These are phyloP conservation scores for Acridotheres tristis DNA, from an alignment of 2,797 vertebrate species.

Conservation along the genomic window DNA sequence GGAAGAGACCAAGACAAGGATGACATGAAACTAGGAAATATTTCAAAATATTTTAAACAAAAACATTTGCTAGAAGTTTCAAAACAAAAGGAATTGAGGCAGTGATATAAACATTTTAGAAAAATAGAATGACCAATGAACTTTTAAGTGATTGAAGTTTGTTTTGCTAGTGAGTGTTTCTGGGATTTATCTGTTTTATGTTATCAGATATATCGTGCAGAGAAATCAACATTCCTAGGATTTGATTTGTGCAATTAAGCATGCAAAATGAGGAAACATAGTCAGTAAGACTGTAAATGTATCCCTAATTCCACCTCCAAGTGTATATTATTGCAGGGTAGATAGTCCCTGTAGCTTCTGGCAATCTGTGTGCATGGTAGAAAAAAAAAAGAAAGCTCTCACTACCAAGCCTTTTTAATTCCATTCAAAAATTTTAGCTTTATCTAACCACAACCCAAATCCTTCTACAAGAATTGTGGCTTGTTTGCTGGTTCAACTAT, in stretches of 20 bases:
- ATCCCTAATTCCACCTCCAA: background rate
- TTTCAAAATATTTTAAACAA: slow-evolving; percentile 44
- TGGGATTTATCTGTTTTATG: background rate
- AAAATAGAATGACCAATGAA: background rate
- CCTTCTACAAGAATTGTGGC: background rate
- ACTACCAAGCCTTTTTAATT: background rate
- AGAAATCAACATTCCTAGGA: background rate
- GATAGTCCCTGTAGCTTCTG: background rate
- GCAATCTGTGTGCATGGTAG: background rate
- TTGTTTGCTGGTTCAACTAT: background rate
- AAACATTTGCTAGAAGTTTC: background rate
- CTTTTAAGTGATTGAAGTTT: background rate
- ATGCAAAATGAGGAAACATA: background rate
- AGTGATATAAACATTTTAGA: background rate
- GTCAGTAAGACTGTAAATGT: background rate
- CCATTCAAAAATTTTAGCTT: background rate
- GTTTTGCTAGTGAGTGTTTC: background rate
- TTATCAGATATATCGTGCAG: background rate
- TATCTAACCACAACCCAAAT: background rate
- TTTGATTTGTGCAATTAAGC: background rate
- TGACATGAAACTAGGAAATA: slow-evolving; percentile 41
- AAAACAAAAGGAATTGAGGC: background rate
- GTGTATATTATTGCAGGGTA: background rate
- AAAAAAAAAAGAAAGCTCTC: background rate
- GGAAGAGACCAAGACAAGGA: slow-evolving; percentile 52